A percentile compares a stretch with the other conserved stretches of the same genome.
These are phyloP conservation scores for Spisula solida DNA, from an alignment of 2,888 invertebrate species.

Conservation along the genomic window DNA sequence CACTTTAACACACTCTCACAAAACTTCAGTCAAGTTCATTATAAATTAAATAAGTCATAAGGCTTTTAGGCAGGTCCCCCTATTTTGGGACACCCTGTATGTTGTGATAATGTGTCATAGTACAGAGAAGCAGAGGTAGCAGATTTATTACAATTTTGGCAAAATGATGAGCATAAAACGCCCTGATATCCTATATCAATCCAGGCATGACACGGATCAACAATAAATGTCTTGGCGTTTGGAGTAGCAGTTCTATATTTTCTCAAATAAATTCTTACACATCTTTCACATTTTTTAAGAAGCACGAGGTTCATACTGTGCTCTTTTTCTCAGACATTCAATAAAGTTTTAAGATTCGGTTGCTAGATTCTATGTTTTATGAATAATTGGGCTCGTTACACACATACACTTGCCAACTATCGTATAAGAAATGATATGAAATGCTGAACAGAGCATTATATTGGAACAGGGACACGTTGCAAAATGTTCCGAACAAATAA, in stretches of 20 bases:
- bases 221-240: neutral
- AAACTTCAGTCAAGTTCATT: too few relatives aligned
- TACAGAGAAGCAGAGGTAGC: neutral
- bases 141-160: neutral
- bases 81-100: too few relatives aligned
- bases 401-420: neutral
- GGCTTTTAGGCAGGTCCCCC: too few relatives aligned
- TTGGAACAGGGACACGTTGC: neutral
- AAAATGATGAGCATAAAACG: neutral
- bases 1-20: too few relatives aligned
- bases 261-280: constrained; percentile 3
- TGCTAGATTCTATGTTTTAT: neutral
- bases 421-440: neutral
- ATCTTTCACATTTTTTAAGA: neutral
- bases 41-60: too few relatives aligned
- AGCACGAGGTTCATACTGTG: neutral
- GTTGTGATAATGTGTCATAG: neutral
- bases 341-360: neutral
- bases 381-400: neutral
- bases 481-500: neutral
- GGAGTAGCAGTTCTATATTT: neutral
- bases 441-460: neutral
- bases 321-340: constrained; percentile 8
- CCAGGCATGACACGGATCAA: neutral
- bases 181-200: constrained; percentile 4